A percentile compares a stretch with the other conserved stretches of the same genome.
These are phyloP conservation scores for Incurvaria masculella DNA, from an alignment of 2,888 invertebrate genomes.

Conservation along the genomic window DNA sequence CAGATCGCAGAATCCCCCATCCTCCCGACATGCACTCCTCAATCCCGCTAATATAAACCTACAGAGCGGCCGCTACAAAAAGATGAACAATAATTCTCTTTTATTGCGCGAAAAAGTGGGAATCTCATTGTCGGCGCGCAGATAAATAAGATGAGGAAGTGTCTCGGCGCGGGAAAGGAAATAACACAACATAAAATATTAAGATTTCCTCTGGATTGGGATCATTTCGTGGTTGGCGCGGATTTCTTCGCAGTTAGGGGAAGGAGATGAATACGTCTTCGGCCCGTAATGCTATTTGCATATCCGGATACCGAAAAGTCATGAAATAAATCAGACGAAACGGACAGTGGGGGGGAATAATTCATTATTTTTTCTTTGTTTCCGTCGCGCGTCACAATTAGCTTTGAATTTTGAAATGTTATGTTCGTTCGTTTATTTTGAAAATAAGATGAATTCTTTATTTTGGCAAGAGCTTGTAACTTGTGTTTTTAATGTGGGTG, in stretches of 20 bases:
- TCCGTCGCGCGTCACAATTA: conserved; percentile 39
- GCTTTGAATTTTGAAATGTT: conserved; percentile 9
- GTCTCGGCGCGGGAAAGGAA: conserved; percentile 52
- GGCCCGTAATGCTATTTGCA: conserved; percentile 56
- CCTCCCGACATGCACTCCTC: conserved; percentile 25
- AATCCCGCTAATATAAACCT: conserved; percentile 43
- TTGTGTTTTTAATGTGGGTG: too few species aligned
- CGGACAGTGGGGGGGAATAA: conserved; percentile 46
- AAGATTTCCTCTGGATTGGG: conserved; percentile 56
- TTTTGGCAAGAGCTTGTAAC: too few species aligned
- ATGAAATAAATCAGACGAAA: conserved; percentile 55
- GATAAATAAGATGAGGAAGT: conserved; percentile 54
- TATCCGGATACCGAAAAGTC: conserved; percentile 45
- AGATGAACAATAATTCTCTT: conserved; percentile 57
- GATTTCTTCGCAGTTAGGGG: conserved; percentile 37
- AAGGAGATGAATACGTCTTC: conserved; percentile 41
- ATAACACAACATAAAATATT: conserved; percentile 57
- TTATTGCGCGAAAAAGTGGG: conserved; percentile 55
- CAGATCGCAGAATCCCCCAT: neutral
- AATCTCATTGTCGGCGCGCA: conserved; percentile 54
- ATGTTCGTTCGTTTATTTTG: too few species aligned
- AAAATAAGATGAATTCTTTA: too few species aligned
- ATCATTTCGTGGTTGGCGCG: conserved; percentile 49
- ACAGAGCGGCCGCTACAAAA: conserved; percentile 50
- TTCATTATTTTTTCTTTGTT: conserved; percentile 47